A percentile compares a stretch with the other conserved stretches of the same genome.
Conservation (phyloP, 2,888 invertebrate genomes). For the Pharmacophagus antenor region DNA sequence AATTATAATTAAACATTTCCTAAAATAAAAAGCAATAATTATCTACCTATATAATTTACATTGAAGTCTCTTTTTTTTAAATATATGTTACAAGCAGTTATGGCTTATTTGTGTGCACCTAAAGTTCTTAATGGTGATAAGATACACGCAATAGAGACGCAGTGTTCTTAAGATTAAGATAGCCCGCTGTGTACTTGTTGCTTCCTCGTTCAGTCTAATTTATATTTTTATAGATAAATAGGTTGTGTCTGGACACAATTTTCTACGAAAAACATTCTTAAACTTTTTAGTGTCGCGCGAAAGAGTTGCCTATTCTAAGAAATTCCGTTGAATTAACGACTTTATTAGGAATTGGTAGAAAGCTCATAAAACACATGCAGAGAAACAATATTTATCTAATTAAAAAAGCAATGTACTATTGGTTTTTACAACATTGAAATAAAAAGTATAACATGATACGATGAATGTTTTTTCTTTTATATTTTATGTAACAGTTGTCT, state of each 20-base stretch:
- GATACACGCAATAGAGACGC: not conserved
- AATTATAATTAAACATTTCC: too few species aligned
- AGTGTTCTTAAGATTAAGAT: slow-evolving; percentile 10
- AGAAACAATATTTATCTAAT: too few species aligned
- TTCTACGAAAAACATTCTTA: not conserved
- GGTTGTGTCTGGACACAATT: not conserved
- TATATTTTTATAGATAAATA: slow-evolving; percentile 3
- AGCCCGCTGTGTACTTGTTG: not conserved
- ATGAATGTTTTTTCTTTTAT: too few species aligned
- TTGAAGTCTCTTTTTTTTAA: not conserved
- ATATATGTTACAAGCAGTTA: not conserved
- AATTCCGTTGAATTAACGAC: too few species aligned
- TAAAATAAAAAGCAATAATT: not conserved
- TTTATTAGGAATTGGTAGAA: too few species aligned
- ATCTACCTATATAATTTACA: not conserved
- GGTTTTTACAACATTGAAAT: too few species aligned
- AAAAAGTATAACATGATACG: too few species aligned
- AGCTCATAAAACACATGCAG: too few species aligned
- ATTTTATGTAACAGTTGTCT: too few species aligned
- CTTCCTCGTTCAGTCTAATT: not conserved
- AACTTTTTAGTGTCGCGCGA: too few species aligned
- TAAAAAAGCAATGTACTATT: too few species aligned
- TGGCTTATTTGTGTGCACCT: not conserved
- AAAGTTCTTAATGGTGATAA: not conserved
- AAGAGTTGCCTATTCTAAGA: too few species aligned